These are phyloP conservation scores for Nycticebus coucang DNA, from an alignment of 2,113 vertebrate species.

Conservation along the genomic window DNA sequence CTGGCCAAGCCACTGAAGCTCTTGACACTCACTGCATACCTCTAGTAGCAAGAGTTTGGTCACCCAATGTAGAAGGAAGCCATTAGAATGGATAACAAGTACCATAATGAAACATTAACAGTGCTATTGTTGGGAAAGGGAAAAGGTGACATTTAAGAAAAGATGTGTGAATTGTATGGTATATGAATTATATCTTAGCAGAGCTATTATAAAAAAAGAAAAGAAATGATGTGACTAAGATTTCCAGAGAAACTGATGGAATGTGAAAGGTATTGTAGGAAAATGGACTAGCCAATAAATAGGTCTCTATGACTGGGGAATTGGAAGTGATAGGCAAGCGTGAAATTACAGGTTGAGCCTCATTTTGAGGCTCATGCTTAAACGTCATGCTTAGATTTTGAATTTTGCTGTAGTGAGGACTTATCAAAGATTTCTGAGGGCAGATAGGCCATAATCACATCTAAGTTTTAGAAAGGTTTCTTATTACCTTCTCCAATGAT, in stretches of 20 bases:
- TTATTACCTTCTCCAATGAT: conserved; percentile 26
- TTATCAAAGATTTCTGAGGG: background rate
- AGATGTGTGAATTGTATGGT: background rate
- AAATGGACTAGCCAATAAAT: conserved; percentile 16
- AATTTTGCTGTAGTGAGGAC: background rate
- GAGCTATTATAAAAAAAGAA: background rate
- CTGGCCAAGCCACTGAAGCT: background rate
- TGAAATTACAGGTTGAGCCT: background rate
- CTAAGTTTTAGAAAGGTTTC: conserved; percentile 31
- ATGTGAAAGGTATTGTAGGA: conserved; percentile 15
- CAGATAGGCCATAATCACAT: conserved; percentile 3
- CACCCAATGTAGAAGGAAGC: background rate
- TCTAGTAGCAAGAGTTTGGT: conserved; percentile 20
- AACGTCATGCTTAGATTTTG: background rate
- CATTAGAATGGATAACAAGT: background rate
- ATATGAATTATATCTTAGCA: conserved; percentile 1
- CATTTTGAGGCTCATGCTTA: background rate
- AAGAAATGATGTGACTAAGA: background rate
- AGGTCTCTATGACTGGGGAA: background rate
- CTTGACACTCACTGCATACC: background rate
- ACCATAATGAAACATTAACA: conserved; percentile 29
- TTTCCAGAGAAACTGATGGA: background rate
- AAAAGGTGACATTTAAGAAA: conserved; percentile 30
- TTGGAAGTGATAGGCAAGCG: background rate
- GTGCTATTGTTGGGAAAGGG: conserved; percentile 2